phyloP scores from a whole-genome alignment of 2,888 invertebrate genomes.

The Pyrrhia umbra region DNA sequence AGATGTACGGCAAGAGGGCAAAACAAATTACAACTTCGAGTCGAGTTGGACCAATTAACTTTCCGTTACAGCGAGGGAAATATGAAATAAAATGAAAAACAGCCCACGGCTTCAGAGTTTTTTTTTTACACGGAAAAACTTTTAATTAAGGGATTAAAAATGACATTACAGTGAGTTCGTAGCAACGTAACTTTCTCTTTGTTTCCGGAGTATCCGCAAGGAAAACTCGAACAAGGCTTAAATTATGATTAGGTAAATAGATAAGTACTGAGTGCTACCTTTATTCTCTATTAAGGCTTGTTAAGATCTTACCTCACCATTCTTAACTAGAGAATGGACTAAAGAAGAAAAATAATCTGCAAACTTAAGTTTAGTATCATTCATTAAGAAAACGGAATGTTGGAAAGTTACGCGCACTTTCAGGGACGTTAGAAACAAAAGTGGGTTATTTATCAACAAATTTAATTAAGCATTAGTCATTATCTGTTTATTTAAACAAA shows the following conservation, averaged over 20 bases:
- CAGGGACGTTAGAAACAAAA: conserved; percentile 30
- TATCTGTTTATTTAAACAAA: conserved; percentile 26
- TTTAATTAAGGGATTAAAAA: conserved; percentile 90
- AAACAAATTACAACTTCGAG: conserved; percentile 89
- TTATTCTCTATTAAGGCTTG: conserved; percentile 68
- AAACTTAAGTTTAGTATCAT: conserved; percentile 43
- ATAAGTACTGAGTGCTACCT: conserved; percentile 63
- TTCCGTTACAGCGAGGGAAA: conserved; percentile 88
- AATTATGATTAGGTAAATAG: conserved; percentile 73
- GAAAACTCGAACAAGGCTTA: conserved; percentile 67
- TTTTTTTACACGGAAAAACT: conserved; percentile 82
- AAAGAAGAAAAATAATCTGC: conserved; percentile 54
- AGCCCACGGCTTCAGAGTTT: conserved; percentile 80
- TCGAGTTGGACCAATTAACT: conserved; percentile 89
- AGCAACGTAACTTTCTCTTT: conserved; percentile 85
- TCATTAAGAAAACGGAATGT: conserved; percentile 44
- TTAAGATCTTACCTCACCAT: conserved; percentile 68
- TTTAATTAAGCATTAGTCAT: conserved; percentile 42
- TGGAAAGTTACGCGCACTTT: conserved; percentile 40
- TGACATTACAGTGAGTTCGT: conserved; percentile 87
- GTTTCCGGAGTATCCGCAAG: conserved; percentile 73
- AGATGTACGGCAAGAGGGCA: conserved; percentile 81
- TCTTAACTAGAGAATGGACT: conserved; percentile 59
- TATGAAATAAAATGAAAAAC: conserved; percentile 89
- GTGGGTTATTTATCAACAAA: conserved; percentile 41